Conservation (phyloP, 2,888 invertebrate species). For the Hydriomena furcata region DNA sequence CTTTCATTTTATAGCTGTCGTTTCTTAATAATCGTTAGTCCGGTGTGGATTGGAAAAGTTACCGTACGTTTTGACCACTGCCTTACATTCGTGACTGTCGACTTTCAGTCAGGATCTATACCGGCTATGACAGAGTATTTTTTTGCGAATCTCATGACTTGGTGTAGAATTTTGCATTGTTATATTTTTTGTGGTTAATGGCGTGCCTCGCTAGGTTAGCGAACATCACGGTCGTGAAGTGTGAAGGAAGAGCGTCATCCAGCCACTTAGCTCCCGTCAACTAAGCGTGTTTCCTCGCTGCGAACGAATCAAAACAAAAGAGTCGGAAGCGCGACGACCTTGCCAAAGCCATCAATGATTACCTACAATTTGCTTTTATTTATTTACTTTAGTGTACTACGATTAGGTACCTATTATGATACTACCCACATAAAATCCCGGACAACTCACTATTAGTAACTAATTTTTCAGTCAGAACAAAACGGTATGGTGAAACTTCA, state of each 20-base stretch:
- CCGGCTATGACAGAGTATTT: slow-evolving; percentile 38
- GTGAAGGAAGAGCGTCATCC: slow-evolving; percentile 66
- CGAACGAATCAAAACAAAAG: slow-evolving; percentile 70
- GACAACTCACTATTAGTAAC: no score
- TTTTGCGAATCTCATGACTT: slow-evolving; percentile 44
- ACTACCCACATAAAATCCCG: no score
- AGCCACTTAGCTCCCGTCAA: slow-evolving; percentile 74
- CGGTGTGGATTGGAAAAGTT: slow-evolving; percentile 41
- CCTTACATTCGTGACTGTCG: slow-evolving; percentile 31
- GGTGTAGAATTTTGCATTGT: slow-evolving; percentile 54
- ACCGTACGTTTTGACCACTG: slow-evolving; percentile 38
- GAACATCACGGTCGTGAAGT: slow-evolving; percentile 60
- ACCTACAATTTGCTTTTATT: slow-evolving; percentile 43
- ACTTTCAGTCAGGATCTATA: slow-evolving; percentile 27
- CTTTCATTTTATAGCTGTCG: slow-evolving; percentile 56
- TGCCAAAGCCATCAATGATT: slow-evolving; percentile 55
- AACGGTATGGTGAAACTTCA: no score
- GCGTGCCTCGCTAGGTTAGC: slow-evolving; percentile 36
- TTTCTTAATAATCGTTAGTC: slow-evolving; percentile 51
- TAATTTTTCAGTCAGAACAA: no score
- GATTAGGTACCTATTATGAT: no score
- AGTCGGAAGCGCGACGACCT: slow-evolving; percentile 69
- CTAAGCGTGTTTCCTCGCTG: slow-evolving; percentile 76
- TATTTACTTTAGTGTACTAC: no score
- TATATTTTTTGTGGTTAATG: slow-evolving; percentile 56